Conservation (phyloP, 2,113 vertebrate genomes). For the Burhinus bistriatus region DNA sequence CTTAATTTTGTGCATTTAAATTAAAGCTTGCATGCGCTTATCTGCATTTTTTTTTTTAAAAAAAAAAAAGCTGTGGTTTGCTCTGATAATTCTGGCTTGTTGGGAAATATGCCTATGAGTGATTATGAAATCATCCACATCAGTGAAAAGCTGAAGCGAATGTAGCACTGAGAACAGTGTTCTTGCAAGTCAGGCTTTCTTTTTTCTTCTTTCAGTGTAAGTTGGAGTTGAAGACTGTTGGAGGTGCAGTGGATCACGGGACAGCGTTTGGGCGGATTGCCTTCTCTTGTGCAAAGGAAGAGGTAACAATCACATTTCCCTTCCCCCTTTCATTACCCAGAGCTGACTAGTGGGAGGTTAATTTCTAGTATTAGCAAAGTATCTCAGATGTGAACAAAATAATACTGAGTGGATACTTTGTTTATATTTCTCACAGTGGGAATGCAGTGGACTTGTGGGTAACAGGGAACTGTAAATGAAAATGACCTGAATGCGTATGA, state of each 20-base stretch:
- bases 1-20: neutral
- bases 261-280: slow-evolving; percentile 93
- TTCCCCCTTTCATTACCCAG: neutral
- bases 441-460: neutral
- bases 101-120: rapidly evolving
- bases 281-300: slow-evolving; percentile 89
- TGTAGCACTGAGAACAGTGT: neutral
- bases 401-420: neutral
- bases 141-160: neutral
- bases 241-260: slow-evolving; percentile 81
- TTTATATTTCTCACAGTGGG: rapidly evolving
- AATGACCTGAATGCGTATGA: neutral
- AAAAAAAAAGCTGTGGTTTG: neutral
- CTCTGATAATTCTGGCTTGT: neutral
- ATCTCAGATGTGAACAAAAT: neutral
- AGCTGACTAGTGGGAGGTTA: neutral
- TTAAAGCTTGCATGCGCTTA: rapidly evolving
- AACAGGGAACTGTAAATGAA: neutral
- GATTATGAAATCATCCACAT: neutral
- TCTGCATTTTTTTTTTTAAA: neutral
- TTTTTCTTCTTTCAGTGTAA: slow-evolving; percentile 81
- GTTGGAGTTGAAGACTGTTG: slow-evolving; percentile 82
- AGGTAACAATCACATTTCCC: slow-evolving; percentile 70
- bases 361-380: neutral
- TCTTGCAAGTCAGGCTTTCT: neutral